These are phyloP conservation scores for Tinea pellionella DNA, from an alignment of 2,888 invertebrate genomes.

Conservation along the genomic window DNA sequence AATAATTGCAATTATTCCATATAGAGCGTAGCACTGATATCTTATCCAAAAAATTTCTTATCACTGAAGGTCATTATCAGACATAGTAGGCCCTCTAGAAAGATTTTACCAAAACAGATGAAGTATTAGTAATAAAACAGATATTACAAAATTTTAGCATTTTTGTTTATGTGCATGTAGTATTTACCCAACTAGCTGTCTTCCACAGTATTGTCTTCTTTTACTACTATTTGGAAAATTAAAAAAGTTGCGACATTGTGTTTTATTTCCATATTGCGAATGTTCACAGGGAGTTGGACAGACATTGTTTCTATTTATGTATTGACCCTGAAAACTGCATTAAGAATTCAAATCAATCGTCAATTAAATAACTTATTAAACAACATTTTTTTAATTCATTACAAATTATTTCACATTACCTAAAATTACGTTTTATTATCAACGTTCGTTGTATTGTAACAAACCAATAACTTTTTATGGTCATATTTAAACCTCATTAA, in stretches of 20 bases:
- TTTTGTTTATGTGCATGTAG: no score
- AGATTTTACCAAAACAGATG: no score
- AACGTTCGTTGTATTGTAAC: neutral
- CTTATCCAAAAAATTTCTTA: neutral
- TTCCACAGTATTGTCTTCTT: slow-evolving; percentile 76
- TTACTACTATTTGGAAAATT: slow-evolving; percentile 47
- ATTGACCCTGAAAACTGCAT: slow-evolving; percentile 63
- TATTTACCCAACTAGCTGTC: slow-evolving; percentile 78
- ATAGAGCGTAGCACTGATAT: neutral
- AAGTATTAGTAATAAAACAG: no score
- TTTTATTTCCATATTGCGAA: slow-evolving; percentile 36
- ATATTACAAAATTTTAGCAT: no score
- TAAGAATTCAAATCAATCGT: slow-evolving; percentile 16
- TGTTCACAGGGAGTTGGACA: neutral
- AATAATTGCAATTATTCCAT: no score
- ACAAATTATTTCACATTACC: slow-evolving; percentile 27
- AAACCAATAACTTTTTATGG: neutral
- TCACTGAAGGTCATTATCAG: slow-evolving; percentile 1
- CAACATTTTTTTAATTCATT: neutral
- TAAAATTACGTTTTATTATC: slow-evolving; percentile 24
- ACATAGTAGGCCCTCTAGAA: neutral
- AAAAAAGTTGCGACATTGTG: slow-evolving; percentile 45
- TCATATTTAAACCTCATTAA: neutral
- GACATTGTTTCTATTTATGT: slow-evolving; percentile 43
- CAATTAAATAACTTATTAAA: neutral